phyloP scores from a whole-genome alignment of 2,113 vertebrate species.

The Thunnus maccoyii region DNA sequence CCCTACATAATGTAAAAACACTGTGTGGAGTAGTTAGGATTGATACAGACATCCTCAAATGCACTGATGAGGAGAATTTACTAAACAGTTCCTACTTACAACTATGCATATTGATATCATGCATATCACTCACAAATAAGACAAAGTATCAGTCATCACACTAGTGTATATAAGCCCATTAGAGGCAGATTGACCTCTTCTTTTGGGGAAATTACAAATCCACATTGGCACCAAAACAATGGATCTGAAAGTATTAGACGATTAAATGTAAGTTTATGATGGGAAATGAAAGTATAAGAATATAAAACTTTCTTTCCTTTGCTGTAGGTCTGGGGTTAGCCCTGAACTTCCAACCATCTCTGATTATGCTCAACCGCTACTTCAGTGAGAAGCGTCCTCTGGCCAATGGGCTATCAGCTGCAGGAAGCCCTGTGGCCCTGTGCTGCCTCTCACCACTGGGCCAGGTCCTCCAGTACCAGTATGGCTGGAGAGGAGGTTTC shows the following conservation, averaged over 20 bases:
- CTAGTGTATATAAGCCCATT: no score
- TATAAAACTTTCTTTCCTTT: not conserved
- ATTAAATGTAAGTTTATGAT: not conserved
- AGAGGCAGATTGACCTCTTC: no score
- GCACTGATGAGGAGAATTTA: no score
- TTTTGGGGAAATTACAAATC: no score
- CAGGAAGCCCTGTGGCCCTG: conserved; percentile 94
- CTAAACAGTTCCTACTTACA: no score
- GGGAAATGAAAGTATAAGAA: not conserved
- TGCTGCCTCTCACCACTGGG: conserved; percentile 93
- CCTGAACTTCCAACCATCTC: conserved; percentile 96
- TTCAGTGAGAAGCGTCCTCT: conserved; percentile 92
- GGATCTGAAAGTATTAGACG: not conserved
- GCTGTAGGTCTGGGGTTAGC: conserved; percentile 92
- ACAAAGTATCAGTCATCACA: no score
- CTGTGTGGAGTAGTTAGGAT: no score
- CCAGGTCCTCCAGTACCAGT: conserved; percentile 90
- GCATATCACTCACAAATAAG: no score
- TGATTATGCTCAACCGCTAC: conserved; percentile 98
- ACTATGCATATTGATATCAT: no score
- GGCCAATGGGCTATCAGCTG: conserved; percentile 94
- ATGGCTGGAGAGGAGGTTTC: conserved; percentile 95
- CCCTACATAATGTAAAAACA: no score
- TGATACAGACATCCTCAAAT: no score
- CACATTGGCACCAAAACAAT: no score